Evolutionary conservation across 2,888 invertebrate genomes (phyloP), one percentile per base, ranked within the genome.

Genomic region (Meta bourneti): DNA sequence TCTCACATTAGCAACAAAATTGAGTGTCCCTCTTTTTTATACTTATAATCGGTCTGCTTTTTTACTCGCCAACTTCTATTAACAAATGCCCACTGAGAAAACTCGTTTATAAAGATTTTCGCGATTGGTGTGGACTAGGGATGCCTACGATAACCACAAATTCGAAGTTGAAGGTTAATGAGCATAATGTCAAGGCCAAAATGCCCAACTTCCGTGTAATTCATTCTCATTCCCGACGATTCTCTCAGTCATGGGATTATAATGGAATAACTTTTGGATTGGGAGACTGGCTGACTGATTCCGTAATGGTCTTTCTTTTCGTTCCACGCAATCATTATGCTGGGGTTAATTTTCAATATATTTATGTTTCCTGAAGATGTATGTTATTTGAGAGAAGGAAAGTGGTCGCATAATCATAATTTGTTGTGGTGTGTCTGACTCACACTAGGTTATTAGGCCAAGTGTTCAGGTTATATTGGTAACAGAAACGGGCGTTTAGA

Each of bases 161-260:
- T 86, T 61, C 52, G 7, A 16, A 70, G 75, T 74, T 71, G 84
- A 82, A 89, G 90, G 90, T 84, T 90, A 90, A 90, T 90, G 84
- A 72, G 34, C 19, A 8, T 52, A 20, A 78, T 69, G 79, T 78
- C 84, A 84, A 90, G 90, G 90, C 72, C 79, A 70, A 74, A 79
- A 84, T 70, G 19, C n/a, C 20, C 71, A 20, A 90, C 90, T 90
- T 90, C 84, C 90, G 84, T 77, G 84, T 90, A 77, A 72, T 79
- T 74, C 71, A n/a, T 72, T 52, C 61, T 75, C 75, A 13, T 34
- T 34, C 75, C 75, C 75, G 16, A 49, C 48, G 20, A 49, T 49
- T 48, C 61, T 61, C 61, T 61, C 61, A 61, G 61, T 16, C 16
- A 16, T 61, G 61, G 61, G 16, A 61, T 61, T 61, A 16, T 61